Evolutionary conservation across 2,113 vertebrate species (phyloP).

Genomic region (Eptesicus fuscus): DNA sequence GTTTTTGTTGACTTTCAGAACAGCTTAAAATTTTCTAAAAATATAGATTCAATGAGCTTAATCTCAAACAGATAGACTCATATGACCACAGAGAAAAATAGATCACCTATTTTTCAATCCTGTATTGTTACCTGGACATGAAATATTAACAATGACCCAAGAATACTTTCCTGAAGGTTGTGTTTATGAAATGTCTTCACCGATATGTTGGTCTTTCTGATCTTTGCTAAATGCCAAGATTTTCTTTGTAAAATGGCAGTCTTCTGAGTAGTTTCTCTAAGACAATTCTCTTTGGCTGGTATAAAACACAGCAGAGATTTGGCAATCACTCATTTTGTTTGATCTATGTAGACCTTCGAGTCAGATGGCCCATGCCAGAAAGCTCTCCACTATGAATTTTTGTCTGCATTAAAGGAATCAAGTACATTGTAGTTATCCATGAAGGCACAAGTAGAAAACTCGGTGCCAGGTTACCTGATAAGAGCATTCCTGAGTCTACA

Average conservation of each 20-base stretch:
- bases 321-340: not conserved
- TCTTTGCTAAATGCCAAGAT: constrained; percentile 21
- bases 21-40: constrained; percentile 45
- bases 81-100: not conserved
- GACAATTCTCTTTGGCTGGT: not conserved
- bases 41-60: not conserved
- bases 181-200: not conserved
- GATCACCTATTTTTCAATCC: not conserved
- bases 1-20: constrained; percentile 58
- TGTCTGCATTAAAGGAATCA: not conserved
- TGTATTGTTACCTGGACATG: not conserved
- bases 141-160: not conserved
- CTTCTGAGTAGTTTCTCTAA: not conserved
- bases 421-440: not conserved
- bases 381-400: not conserved
- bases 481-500: not conserved
- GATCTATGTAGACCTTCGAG: not conserved
- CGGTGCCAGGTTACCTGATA: not conserved
- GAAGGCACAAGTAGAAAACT: not conserved
- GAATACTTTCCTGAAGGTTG: not conserved
- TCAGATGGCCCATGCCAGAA: not conserved
- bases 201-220: not conserved
- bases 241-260: constrained; percentile 11
- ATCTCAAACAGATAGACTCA: constrained; percentile 21
- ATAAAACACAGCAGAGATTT: not conserved